A percentile compares a stretch with the other conserved stretches of the same genome.
Evolutionary conservation across 2,113 vertebrate genomes (phyloP).

Genomic region (Marcusenius ussheri): DNA sequence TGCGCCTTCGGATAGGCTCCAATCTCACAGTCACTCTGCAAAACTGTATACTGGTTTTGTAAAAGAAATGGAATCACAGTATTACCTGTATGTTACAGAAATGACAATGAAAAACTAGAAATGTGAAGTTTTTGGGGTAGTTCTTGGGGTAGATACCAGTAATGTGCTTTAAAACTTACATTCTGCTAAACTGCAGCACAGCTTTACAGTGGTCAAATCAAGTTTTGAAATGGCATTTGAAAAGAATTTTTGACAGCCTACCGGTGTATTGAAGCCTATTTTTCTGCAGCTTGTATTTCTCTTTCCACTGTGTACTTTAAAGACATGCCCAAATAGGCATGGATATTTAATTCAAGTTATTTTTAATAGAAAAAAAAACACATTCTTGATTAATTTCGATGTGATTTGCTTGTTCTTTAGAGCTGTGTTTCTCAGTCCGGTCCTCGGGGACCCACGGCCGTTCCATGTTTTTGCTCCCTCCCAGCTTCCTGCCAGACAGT

Average conservation of each 20-base stretch:
- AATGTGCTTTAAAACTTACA: background rate
- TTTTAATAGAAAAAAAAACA: background rate
- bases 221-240: background rate
- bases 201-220: background rate
- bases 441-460: background rate
- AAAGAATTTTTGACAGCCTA: background rate
- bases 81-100: background rate
- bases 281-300: background rate
- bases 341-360: background rate
- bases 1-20: background rate
- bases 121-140: background rate
- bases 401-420: background rate
- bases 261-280: background rate
- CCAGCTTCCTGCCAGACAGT: too few relatives aligned
- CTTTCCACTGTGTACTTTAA: background rate
- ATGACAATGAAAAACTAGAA: background rate
- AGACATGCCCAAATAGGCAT: background rate
- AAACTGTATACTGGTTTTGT: background rate
- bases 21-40: background rate
- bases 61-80: background rate
- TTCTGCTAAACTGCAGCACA: background rate
- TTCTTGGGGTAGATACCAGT: background rate
- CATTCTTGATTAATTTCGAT: background rate
- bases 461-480: background rate
- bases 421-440: background rate